Evolutionary conservation across 53 echinoderm and acorn worm species (phyloP), one percentile per base, ranked within the genome.

Genomic region (Pentamera pediparva): DNA sequence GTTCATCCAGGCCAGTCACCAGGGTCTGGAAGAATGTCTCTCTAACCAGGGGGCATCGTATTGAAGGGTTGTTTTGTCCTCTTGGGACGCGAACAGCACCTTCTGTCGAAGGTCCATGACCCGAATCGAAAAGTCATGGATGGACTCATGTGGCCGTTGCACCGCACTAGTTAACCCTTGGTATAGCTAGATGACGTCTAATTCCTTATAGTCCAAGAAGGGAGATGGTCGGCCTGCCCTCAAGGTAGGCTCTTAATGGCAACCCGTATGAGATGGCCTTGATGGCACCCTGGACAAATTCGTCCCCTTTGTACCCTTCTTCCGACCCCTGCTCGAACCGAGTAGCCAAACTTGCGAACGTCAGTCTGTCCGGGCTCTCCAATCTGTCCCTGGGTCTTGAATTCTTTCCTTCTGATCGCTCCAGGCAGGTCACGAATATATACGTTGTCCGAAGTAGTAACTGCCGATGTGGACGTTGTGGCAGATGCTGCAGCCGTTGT

Each of bases 341-440:
- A 0, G 54, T 53, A 27, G 61, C 53, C 28, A 84, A 60, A 60
- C 74, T 74, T 11, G 58, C 37, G 41, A 65, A 81, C 5, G 61
- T 53, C 25, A 85, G 33, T 40, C 65, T 89, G 84, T 1, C 74
- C 81, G 12, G 75, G 81, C 57, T 85, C 74, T 1, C 81, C 85
- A 47, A 81, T 36, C 39, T 79, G 79, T 10, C 88, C 88, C 10
- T 65, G 56, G 31, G 83, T 82, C 56, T 58, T 57, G 21, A 87
- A 87, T 25, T 87, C 74, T 15, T 74, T 87, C 38, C 41, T 74
- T 17, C 3, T 29, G 2, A 76, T 10, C 0, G 76, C 75, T 7
- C 18, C 56, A 20, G 75, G 38, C 8, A 35, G 3, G 27, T 56
- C 25, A 12, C 18, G 18, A 11, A 12, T 18, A 18, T 18, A 45